Conservation (phyloP, 2,888 invertebrate genomes). For the Orchesella flavescens region DNA sequence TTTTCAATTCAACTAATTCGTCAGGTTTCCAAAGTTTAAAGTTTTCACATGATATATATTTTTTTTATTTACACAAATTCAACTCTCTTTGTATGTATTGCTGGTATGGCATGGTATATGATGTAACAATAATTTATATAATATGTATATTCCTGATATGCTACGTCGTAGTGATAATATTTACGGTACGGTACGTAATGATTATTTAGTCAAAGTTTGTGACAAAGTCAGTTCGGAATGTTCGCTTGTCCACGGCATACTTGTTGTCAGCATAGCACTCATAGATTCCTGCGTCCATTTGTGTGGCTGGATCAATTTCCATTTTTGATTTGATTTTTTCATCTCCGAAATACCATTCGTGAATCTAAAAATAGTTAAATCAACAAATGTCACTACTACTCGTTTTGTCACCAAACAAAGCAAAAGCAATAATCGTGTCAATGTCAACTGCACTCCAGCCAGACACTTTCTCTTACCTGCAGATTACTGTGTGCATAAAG, state of each 20-base stretch:
- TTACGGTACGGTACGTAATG: too few species aligned
- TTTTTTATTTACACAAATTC: not conserved
- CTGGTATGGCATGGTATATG: not conserved
- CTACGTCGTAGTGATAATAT: not conserved
- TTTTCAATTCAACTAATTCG: conserved; percentile 20
- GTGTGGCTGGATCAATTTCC: conserved; percentile 95
- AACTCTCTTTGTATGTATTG: not conserved
- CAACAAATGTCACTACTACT: not conserved
- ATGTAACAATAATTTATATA: not conserved
- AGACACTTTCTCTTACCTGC: conserved; percentile 79
- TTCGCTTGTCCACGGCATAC: conserved; percentile 91
- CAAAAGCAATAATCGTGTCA: too few species aligned
- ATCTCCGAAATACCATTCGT: conserved; percentile 89
- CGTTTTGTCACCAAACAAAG: too few species aligned
- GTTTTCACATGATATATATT: not conserved
- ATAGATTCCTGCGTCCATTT: conserved; percentile 92
- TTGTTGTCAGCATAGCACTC: conserved; percentile 95
- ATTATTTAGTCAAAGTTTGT: conserved; percentile 84
- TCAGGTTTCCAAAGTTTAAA: conserved; percentile 1
- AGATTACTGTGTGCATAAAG: conserved; percentile 91
- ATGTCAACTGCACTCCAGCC: too few species aligned
- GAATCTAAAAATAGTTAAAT: conserved; percentile 79
- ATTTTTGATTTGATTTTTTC: conserved; percentile 92
- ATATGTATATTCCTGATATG: not conserved
- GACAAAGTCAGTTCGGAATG: conserved; percentile 94